Evolutionary conservation across 2,113 vertebrate genomes (phyloP), one percentile per base, ranked within the genome.

Genomic region (Datnioides undecimradiatus): DNA sequence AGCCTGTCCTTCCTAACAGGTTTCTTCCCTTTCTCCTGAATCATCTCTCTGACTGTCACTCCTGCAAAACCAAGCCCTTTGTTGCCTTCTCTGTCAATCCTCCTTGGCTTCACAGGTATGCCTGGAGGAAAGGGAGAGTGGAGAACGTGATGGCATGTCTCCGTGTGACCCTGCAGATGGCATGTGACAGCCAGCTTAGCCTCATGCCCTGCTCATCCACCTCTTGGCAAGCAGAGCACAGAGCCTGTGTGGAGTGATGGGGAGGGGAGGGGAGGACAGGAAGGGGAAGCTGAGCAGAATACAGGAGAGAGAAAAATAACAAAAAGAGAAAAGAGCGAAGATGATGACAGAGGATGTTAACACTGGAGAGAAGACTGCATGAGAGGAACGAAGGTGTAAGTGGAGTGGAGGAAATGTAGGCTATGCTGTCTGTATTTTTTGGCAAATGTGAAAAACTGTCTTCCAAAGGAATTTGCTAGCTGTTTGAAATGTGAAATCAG

Each of bases 171-270:
- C 65, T 19, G 8, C 79, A 80, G 86, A 88, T 83, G 89, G 84
- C 88, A 89, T 69, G 88, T 91, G 92, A 91, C 87, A 74, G 82
- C 60, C 75, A 74, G 80, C 73, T 89, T 80, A 78, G 80, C 83
- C 84, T 76, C 29, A 55, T 78, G 86, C 68, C 74, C 78, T 38
- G 76, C 74, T 87, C 74, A 85, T 83, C 87, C 83, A 79, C 16
- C 40, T 82, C 67, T 73, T 86, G 78, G 76, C 83, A 76, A 87
- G 43, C 43, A 46, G 40, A 55, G 62, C 27, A 68, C 45, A 40
- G 34, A 70, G 69, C 43, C 16, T 38, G 68, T 62, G 70, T 6
- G 29, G 52, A 41, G 33, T 36, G 46, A 21, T 49, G 34, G 54
- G 40, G 29, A 40, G 38, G 55, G 34, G 43, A 29, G 31, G 65